Base-by-base conservation (phyloP, 2,888 invertebrate species). In the Yponomeuta evonymella region DNA sequence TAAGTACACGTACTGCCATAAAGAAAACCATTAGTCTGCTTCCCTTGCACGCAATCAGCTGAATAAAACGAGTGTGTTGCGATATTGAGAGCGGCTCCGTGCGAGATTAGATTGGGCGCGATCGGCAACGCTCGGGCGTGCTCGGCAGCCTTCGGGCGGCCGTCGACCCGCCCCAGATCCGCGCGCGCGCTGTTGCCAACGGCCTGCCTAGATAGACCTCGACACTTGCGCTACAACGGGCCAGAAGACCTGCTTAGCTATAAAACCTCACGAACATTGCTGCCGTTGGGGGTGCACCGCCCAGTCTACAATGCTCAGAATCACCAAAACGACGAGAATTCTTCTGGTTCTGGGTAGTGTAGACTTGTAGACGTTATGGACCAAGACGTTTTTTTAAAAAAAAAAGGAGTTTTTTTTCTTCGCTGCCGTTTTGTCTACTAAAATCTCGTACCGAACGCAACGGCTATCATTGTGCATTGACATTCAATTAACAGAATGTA, bases 121-220 rank as follows among this genome's bases (percentile, higher is more conserved):
- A 64, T 78, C 79, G 80, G 73, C 65, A 71, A 69, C 62, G 73
- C 72, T 79, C 77, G 77, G 77, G 11, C 43, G 48, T 63, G 72
- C 72, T 79, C 77, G 77, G 77, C 11, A 43, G 36, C 36, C 67
- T 67, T 67, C 67, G 67, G 67, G 48, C 36, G 73, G 72, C 70
- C 72, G 66, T 33, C 48, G 72, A 73, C 70, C 73, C 70, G 73
- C 23, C 73, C 73, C 62, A 73, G 68, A 68, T 73, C 71, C 71
- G 70, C 70, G 67, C 51, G 65, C 48, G 68, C 69, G 36, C 71
- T 67, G 72, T 70, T 72, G 71, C 70, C 70, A 70, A 73, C 63
- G 48, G 11, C 43, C 43, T 43, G 66, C 69, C 70, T 64, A 51
- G 64, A 62, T 58, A 58, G 51, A 58, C 51, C 23, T 64, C 23